Base-by-base conservation (phyloP, 2,113 vertebrate genomes). In the Notothenia coriiceps region DNA sequence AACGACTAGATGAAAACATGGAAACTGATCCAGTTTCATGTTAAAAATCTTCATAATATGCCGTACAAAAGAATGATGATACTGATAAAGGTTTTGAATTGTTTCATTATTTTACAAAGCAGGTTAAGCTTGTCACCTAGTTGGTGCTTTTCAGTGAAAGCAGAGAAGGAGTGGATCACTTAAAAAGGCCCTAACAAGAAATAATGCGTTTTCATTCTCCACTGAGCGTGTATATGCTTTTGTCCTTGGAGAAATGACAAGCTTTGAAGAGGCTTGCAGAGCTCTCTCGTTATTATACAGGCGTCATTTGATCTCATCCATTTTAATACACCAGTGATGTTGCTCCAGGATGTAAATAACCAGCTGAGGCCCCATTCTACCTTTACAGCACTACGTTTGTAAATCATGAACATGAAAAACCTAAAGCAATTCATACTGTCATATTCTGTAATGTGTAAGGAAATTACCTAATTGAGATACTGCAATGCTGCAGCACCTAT, bases 201-300 rank as follows among this genome's bases (percentile, higher is more conserved):
- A 75, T 78, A 18, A 72, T 74, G 67, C 43, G 70, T 82, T 89
- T 87, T 77, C 69, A 49, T 65, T 84, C 68, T 77, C 67, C 17
- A 12, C 55, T 20, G 25, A 79, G 71, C 20, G 2, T 82, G 66
- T 59, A 67, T 46, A 17, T 18, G 29, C 60, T 66, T 44, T 40
- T 54, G 44, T 77, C 82, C 83, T 86, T 82, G 67, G 86, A 80
- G 80, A 82, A 71, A 78, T 81, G 60, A 70, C 72, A 52, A 50
- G 51, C 82, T 80, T 80, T 76, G 61, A 87, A 17, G 57, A 89
- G 52, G 17, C 60, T 63, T 52, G 46, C 6, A 61, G 70, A 74
- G 25, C 61, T 77, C 68, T 65, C 66, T 73, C 68, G 10, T 65
- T 70, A 65, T 73, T 17, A 60, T 47, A 47, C 56, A 73, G 60